Percentiles rank a stretch among this genome's conserved stretches.
phyloP scores from a whole-genome alignment of 2,888 invertebrate genomes.

The Fragum whitleyi region DNA sequence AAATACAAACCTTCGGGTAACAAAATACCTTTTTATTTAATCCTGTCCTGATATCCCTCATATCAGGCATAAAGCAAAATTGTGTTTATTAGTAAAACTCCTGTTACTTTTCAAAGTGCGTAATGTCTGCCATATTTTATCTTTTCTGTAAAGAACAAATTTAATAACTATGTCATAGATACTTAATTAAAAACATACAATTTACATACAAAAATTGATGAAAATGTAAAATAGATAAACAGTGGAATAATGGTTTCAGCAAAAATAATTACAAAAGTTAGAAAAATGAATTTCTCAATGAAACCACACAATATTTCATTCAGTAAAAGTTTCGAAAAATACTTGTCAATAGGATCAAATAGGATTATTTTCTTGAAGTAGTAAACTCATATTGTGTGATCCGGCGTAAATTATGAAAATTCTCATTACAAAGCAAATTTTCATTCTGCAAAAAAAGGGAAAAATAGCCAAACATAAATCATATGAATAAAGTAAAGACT shows the following conservation, averaged over 20 bases:
- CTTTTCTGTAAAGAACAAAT: constrained; percentile 49
- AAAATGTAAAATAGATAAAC: constrained; percentile 2
- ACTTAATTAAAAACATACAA: neutral
- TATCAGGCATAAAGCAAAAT: constrained; percentile 44
- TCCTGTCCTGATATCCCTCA: constrained; percentile 28
- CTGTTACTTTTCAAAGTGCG: constrained; percentile 24
- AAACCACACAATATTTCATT: constrained; percentile 5
- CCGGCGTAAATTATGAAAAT: neutral
- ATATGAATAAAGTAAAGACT: no score
- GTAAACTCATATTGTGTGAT: neutral
- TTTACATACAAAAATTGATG: neutral
- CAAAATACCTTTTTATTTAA: constrained; percentile 32
- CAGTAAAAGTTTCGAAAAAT: neutral
- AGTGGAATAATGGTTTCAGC: neutral
- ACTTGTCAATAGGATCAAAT: no score
- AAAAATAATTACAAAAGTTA: neutral
- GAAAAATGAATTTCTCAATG: neutral
- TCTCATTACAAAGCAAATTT: neutral
- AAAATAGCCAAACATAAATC: neutral
- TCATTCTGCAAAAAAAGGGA: neutral
- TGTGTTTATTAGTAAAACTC: constrained; percentile 38
- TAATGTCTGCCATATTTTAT: constrained; percentile 39
- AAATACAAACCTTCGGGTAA: constrained; percentile 42
- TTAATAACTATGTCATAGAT: constrained; percentile 20
- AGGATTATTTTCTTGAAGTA: no score